phyloP scores from a whole-genome alignment of 2,113 vertebrate genomes.

The Cheilinus undulatus region DNA sequence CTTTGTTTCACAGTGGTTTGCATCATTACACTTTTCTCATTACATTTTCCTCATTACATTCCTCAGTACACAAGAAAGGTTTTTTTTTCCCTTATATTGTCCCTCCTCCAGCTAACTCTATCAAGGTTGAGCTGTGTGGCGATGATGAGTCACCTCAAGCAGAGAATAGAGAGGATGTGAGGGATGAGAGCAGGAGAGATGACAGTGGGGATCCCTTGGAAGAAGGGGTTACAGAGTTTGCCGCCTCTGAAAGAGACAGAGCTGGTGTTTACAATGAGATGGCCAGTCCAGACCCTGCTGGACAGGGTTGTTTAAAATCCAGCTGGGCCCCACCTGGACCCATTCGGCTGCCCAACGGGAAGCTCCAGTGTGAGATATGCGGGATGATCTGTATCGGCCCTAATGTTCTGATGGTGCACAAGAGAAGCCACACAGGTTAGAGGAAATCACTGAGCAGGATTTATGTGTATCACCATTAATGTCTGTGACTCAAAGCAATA shows the following conservation, averaged over 20 bases:
- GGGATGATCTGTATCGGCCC: conserved; percentile 98
- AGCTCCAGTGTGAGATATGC: conserved; percentile 95
- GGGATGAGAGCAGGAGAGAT: conserved; percentile 74
- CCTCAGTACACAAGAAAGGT: too few relatives aligned
- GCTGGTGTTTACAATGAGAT: conserved; percentile 87
- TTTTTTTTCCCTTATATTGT: too few relatives aligned
- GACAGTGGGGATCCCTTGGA: conserved; percentile 83
- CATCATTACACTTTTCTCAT: neutral
- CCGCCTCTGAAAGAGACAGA: conserved; percentile 82
- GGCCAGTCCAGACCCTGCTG: conserved; percentile 83
- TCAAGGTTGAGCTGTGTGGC: conserved; percentile 97
- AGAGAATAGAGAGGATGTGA: conserved; percentile 83
- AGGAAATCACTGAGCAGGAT: neutral
- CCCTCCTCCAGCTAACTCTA: conserved; percentile 87
- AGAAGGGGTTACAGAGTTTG: conserved; percentile 72
- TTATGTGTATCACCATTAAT: neutral
- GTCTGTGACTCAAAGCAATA: neutral
- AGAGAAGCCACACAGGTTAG: conserved; percentile 97
- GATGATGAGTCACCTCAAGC: conserved; percentile 90
- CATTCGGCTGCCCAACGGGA: conserved; percentile 93
- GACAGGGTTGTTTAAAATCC: too few relatives aligned
- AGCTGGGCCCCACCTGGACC: conserved; percentile 85
- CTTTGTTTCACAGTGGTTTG: conserved; percentile 1
- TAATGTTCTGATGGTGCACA: conserved; percentile 98
- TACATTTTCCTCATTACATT: neutral